Evolutionary conservation across 1,140 invertebrate species (phyloP).

Genomic region (Lepidotrigona ventralis): DNA sequence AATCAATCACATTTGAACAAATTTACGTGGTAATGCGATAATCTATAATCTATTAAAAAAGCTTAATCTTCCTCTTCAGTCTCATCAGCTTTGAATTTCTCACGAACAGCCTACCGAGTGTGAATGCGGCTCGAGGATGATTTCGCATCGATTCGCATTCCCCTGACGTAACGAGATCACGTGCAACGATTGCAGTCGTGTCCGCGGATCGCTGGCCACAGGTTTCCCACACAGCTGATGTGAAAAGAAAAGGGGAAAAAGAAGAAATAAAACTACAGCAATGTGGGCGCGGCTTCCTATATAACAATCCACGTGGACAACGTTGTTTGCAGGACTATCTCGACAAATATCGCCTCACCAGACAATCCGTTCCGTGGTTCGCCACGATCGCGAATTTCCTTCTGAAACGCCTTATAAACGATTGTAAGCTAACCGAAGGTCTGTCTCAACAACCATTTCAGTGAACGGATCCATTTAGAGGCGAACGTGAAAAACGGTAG

Average conservation of each 20-base stretch:
- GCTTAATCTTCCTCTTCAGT: too few species aligned
- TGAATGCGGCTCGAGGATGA: background rate
- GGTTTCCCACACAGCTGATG: constrained; percentile 40
- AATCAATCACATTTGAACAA: too few species aligned
- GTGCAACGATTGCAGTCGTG: background rate
- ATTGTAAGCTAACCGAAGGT: background rate
- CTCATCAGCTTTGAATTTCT: background rate
- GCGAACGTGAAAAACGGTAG: background rate
- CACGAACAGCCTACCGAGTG: background rate
- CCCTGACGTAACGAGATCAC: constrained; percentile 11
- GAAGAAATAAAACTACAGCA: background rate
- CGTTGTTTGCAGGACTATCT: background rate
- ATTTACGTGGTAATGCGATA: too few species aligned
- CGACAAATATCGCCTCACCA: background rate
- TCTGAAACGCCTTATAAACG: background rate
- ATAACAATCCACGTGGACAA: background rate
- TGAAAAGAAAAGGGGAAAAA: constrained; percentile 2
- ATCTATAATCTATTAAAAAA: too few species aligned
- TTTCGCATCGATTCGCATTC: constrained; percentile 2
- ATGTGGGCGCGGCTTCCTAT: constrained; percentile 34
- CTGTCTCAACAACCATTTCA: background rate
- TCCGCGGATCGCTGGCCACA: constrained; percentile 10
- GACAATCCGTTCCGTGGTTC: background rate
- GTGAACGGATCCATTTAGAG: background rate
- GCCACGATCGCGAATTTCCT: constrained; percentile 6